Percentiles rank a stretch among this genome's conserved stretches.
Evolutionary conservation across 35 echinoderm and acorn worm genomes (phyloP).

Genomic region (Strongylocentrotus purpuratus): DNA sequence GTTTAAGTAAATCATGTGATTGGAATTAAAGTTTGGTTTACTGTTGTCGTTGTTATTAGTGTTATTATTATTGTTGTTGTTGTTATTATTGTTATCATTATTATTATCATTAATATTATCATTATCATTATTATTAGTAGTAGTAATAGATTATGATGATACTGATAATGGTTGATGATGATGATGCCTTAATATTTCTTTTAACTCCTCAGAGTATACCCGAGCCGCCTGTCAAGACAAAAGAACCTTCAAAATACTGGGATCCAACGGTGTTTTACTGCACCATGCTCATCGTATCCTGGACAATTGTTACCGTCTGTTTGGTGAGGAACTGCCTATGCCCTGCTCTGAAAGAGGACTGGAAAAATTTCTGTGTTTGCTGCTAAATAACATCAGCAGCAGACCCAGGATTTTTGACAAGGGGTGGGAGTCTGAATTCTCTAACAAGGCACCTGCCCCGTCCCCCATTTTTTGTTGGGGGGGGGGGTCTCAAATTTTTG

Average conservation of each 20-base stretch:
- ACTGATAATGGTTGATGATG: no score
- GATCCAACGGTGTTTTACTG: slow-evolving; percentile 28
- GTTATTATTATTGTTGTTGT: not conserved
- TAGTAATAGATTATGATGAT: no score
- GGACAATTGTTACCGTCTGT: not conserved
- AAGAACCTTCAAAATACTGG: not conserved
- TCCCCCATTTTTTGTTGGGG: no score
- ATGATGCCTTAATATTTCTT: no score
- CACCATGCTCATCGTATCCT: not conserved
- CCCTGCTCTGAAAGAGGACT: not conserved
- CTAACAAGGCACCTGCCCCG: no score
- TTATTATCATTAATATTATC: not conserved
- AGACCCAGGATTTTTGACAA: not conserved
- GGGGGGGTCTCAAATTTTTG: no score
- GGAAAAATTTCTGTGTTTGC: not conserved
- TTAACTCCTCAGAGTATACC: not conserved
- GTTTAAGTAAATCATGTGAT: no score
- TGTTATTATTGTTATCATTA: not conserved
- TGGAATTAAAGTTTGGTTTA: no score
- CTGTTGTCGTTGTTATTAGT: not conserved
- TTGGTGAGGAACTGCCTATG: not conserved
- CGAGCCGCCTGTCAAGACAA: not conserved
- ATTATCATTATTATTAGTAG: not conserved
- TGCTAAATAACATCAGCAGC: not conserved
- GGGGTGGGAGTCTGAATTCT: not conserved